phyloP scores from a whole-genome alignment of 2,797 vertebrate species.

The Selene dorsalis region DNA sequence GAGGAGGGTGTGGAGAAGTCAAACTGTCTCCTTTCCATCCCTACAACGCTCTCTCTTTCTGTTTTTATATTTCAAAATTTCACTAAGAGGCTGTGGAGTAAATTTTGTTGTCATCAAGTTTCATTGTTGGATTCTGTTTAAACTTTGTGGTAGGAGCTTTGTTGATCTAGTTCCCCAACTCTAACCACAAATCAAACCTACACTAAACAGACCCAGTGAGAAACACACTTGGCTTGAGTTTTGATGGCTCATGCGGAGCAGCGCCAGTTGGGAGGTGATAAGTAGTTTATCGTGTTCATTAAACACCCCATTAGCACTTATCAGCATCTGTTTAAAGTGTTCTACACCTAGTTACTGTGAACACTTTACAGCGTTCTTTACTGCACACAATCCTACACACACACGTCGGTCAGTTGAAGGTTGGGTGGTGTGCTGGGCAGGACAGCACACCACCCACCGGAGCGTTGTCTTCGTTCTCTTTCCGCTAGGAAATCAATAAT shows the following conservation, averaged over 20 bases:
- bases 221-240: constrained; percentile 22
- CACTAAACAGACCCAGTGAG: constrained; percentile 7
- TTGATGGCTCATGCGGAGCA: constrained; percentile 4
- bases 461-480: constrained; percentile 44
- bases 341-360: constrained; percentile 37
- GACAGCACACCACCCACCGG: constrained; percentile 10
- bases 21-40: neutral
- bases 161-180: constrained; percentile 1
- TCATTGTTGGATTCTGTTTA: neutral
- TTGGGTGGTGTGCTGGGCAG: constrained; percentile 13
- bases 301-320: constrained; percentile 63
- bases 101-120: neutral
- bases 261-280: constrained; percentile 49
- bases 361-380: constrained; percentile 36
- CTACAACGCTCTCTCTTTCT: neutral
- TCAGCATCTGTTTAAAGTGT: constrained; percentile 43
- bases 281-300: constrained; percentile 57
- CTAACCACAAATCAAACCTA: constrained; percentile 8
- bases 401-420: constrained; percentile 34
- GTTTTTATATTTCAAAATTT: neutral
- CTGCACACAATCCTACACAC: neutral
- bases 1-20: neutral
- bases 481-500: constrained; percentile 73
- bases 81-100: neutral
- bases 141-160: neutral